These are phyloP conservation scores for Chelonoidis abingdonii DNA, from an alignment of 2,113 vertebrate genomes.

Conservation along the genomic window DNA sequence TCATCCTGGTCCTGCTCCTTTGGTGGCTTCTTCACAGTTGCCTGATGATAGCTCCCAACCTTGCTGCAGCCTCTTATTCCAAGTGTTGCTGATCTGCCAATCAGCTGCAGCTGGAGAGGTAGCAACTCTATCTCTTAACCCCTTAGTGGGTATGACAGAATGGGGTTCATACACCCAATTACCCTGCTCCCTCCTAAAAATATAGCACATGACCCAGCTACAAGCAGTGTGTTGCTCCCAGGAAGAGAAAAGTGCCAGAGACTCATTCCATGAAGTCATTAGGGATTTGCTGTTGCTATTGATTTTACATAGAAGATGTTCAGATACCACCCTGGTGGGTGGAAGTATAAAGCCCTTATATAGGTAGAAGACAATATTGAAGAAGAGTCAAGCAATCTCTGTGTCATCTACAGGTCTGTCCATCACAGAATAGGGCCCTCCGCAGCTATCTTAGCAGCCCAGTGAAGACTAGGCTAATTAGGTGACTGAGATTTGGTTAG, in stretches of 20 bases:
- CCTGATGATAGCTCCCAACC: background rate
- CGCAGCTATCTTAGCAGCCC: background rate
- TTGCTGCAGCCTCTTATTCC: background rate
- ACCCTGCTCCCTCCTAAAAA: background rate
- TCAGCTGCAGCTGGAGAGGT: background rate
- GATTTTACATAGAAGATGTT: background rate
- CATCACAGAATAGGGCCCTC: background rate
- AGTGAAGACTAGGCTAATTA: background rate
- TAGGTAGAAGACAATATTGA: background rate
- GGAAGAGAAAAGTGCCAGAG: background rate
- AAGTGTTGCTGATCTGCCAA: background rate
- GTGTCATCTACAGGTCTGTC: background rate
- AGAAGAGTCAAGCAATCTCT: background rate
- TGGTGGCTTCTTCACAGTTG: background rate
- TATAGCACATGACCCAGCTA: background rate
- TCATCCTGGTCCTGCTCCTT: background rate
- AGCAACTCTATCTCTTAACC: background rate
- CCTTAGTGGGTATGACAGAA: background rate
- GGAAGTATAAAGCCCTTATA: background rate
- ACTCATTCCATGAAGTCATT: background rate
- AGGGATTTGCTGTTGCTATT: background rate
- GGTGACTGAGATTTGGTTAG: background rate
- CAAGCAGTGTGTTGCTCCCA: background rate
- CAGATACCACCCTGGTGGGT: background rate
- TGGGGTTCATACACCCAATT: background rate